A percentile compares a stretch with the other conserved stretches of the same genome.
phyloP scores from a whole-genome alignment of 2,113 vertebrate genomes.

The Cyrtonyx montezumae region DNA sequence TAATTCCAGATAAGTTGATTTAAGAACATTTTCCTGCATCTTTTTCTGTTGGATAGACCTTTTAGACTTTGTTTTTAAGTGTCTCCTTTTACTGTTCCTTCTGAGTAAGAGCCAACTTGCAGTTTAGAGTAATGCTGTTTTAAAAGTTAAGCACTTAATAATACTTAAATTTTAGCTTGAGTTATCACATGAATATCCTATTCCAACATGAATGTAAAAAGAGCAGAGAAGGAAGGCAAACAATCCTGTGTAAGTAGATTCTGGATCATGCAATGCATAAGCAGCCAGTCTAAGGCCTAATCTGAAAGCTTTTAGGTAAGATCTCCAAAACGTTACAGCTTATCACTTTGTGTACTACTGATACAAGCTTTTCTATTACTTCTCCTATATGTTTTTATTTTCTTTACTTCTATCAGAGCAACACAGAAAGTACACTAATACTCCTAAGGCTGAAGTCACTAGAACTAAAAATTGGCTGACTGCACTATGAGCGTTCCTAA shows the following conservation, averaged over 20 bases:
- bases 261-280: neutral
- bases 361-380: neutral
- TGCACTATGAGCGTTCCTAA: neutral
- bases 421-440: neutral
- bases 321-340: neutral
- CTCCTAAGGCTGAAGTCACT: neutral
- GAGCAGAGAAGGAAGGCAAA: neutral
- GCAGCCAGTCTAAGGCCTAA: neutral
- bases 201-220: neutral
- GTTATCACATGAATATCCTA: neutral
- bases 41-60: neutral
- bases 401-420: neutral
- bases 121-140: neutral
- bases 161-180: slow-evolving; percentile 10
- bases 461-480: neutral
- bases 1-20: neutral
- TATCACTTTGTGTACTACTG: neutral
- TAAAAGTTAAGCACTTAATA: neutral
- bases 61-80: neutral
- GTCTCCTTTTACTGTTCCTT: neutral
- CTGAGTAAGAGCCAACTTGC: neutral
- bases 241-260: neutral
- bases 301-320: neutral
- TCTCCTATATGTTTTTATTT: neutral
- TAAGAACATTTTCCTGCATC: neutral